Percentiles rank a stretch among this genome's conserved stretches.
Conservation (phyloP, 2,113 vertebrate species). For the Oncorhynchus kisutch region DNA sequence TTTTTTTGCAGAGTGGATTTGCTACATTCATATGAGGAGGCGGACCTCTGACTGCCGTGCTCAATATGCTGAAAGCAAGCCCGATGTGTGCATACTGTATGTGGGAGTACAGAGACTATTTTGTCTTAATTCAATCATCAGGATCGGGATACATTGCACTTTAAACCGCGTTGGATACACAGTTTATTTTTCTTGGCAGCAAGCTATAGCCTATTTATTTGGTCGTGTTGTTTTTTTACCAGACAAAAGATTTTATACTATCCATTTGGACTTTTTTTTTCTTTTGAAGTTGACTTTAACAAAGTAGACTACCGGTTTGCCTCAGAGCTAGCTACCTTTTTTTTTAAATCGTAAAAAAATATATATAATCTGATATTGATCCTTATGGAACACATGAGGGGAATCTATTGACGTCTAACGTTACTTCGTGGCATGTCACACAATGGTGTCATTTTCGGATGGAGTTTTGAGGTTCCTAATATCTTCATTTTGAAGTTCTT, state of each 20-base stretch:
- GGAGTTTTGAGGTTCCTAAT: conserved; percentile 31
- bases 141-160: conserved; percentile 51
- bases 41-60: conserved; percentile 57
- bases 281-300: conserved; percentile 26
- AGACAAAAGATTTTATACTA: conserved; percentile 34
- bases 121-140: conserved; percentile 36
- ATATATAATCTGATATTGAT: conserved; percentile 6
- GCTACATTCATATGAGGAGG: conserved; percentile 58
- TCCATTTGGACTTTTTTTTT: conserved; percentile 24
- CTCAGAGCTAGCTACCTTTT: background rate
- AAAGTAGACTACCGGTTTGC: background rate
- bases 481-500: conserved; percentile 30
- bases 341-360: background rate
- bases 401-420: conserved; percentile 11
- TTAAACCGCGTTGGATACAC: conserved; percentile 20
- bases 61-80: conserved; percentile 62
- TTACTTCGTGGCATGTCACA: conserved; percentile 27
- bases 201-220: background rate
- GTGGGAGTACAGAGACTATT: conserved; percentile 65
- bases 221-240: conserved; percentile 11
- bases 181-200: conserved; percentile 18
- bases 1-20: conserved; percentile 23
- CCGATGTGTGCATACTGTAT: conserved; percentile 60
- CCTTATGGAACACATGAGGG: conserved; percentile 27
- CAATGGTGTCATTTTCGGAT: conserved; percentile 11